Evolutionary conservation across 2,888 invertebrate genomes (phyloP).

Genomic region (Nephrotoma flavescens): DNA sequence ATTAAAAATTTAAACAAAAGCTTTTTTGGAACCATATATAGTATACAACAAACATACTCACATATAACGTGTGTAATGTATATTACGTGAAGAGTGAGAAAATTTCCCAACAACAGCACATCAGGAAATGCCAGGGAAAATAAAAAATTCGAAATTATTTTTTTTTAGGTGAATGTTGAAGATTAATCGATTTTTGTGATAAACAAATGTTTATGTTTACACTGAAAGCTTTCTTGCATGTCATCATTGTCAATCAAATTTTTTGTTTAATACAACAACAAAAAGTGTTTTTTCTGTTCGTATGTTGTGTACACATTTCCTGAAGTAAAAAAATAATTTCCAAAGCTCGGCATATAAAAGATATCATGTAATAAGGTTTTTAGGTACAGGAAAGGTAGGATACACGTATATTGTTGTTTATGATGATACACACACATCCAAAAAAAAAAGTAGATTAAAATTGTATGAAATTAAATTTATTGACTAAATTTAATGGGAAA

Average conservation of each 20-base stretch:
- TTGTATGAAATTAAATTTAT: not conserved
- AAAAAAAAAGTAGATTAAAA: not conserved
- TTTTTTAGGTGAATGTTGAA: not conserved
- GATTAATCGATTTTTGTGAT: not conserved
- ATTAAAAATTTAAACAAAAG: not conserved
- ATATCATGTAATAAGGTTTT: not conserved
- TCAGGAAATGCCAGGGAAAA: not conserved
- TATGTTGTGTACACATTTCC: not conserved
- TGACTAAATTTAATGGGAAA: not conserved
- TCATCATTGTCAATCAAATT: not conserved
- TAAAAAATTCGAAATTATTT: not conserved
- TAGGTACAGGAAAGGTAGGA: not conserved
- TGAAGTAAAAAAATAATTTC: not conserved
- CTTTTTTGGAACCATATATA: not conserved
- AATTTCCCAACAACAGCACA: not conserved
- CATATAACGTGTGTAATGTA: not conserved
- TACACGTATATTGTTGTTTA: not conserved
- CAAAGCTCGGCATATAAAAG: not conserved
- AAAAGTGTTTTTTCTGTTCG: not conserved
- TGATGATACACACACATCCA: not conserved
- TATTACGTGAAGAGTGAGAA: not conserved
- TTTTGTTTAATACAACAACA: not conserved
- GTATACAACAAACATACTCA: not conserved
- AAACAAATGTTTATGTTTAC: not conserved
- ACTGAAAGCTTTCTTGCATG: not conserved